Evolutionary conservation across 1,140 invertebrate species (phyloP).

Genomic region (Diorhabda sublineata): DNA sequence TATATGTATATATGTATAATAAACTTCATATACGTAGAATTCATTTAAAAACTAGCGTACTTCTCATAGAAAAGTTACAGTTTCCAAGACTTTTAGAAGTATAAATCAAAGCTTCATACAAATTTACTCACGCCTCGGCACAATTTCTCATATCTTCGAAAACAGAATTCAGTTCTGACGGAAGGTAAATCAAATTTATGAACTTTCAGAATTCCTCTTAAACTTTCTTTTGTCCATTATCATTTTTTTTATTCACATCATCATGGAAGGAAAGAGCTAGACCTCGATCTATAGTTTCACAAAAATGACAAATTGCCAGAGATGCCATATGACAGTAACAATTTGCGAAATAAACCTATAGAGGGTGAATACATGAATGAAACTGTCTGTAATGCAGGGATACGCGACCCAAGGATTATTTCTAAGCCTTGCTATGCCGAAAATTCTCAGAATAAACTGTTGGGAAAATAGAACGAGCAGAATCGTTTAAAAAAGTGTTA

Average conservation of each 20-base stretch:
- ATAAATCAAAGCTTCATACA: no score
- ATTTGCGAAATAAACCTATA: conserved; percentile 37
- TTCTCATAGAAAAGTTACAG: no score
- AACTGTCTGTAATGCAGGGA: conserved; percentile 35
- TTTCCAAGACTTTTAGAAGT: no score
- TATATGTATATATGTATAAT: no score
- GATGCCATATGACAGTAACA: conserved; percentile 35
- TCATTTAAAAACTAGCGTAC: no score
- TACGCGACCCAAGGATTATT: conserved; percentile 25
- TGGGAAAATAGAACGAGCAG: neutral
- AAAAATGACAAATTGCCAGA: conserved; percentile 35
- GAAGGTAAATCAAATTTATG: conserved; percentile 17
- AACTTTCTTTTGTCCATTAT: conserved; percentile 17
- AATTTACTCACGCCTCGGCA: neutral
- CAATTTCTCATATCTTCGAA: neutral
- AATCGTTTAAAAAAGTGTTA: neutral
- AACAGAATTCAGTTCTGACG: neutral
- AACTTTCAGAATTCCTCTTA: neutral
- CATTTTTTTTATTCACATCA: conserved; percentile 5
- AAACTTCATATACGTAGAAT: no score
- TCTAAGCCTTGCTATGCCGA: conserved; percentile 23
- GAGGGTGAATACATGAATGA: conserved; percentile 39
- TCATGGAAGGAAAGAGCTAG: neutral
- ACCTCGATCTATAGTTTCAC: neutral
- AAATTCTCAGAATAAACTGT: conserved; percentile 17